A percentile compares a stretch with the other conserved stretches of the same genome.
Conservation (phyloP, 2,113 vertebrate species). For the Todiramphus chloris region DNA sequence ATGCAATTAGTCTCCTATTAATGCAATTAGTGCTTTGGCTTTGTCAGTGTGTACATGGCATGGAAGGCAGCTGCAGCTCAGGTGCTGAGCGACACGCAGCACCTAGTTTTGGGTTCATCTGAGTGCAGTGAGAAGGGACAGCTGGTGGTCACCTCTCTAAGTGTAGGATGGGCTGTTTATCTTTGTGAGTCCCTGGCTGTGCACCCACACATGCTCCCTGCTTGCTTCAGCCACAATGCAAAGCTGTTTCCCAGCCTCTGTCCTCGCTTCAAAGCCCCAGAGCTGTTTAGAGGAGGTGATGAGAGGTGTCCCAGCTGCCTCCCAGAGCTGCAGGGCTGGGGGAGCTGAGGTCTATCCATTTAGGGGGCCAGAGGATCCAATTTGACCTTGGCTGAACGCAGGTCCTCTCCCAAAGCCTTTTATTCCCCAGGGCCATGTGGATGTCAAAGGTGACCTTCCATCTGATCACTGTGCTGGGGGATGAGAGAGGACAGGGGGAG, state of each 20-base stretch:
- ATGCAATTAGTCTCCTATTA: conserved; percentile 32
- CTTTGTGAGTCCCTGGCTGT: not conserved
- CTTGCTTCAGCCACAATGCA: not conserved
- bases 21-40: not conserved
- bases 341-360: not conserved
- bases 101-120: not conserved
- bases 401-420: not conserved
- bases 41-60: not conserved
- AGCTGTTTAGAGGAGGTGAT: not conserved
- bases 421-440: rapidly evolving
- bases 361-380: not conserved
- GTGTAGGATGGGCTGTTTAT: not conserved
- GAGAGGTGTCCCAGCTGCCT: not conserved
- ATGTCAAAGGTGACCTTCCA: not conserved
- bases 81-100: not conserved
- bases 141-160: not conserved
- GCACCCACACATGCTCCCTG: not conserved
- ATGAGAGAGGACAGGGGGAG: not conserved
- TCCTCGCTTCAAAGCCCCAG: not conserved
- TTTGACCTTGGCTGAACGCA: not conserved
- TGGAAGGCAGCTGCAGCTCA: not conserved
- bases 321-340: not conserved
- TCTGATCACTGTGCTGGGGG: not conserved
- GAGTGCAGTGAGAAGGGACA: rapidly evolving
- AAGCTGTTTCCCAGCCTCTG: not conserved